Percentiles rank a stretch among this genome's conserved stretches.
Evolutionary conservation across 2,797 vertebrate species (phyloP).

Genomic region (Pygocentrus nattereri): DNA sequence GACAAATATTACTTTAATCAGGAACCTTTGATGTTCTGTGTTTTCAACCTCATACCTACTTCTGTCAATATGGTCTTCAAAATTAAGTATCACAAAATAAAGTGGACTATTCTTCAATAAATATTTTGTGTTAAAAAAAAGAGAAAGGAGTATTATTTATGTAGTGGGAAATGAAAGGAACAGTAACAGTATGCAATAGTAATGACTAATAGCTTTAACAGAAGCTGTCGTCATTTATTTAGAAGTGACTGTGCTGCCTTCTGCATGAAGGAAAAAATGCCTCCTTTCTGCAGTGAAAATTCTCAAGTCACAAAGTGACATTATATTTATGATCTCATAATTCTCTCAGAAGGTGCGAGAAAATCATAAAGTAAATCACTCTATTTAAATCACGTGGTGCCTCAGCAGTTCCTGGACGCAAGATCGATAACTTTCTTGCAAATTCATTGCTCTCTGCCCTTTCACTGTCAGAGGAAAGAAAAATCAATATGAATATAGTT

Average conservation of each 20-base stretch:
- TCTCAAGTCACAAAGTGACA: constrained; percentile 20
- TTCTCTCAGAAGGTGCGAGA: constrained; percentile 53
- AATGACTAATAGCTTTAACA: neutral
- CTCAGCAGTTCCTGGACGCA: constrained; percentile 55
- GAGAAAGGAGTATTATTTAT: neutral
- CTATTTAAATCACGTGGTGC: constrained; percentile 52
- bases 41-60: neutral
- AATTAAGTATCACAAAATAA: too few species aligned
- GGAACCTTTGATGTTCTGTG: neutral
- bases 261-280: constrained; percentile 31
- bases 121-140: too few species aligned
- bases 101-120: too few species aligned
- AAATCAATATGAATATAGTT: constrained; percentile 56
- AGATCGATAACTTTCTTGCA: constrained; percentile 61
- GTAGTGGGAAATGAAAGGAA: neutral
- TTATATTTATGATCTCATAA: constrained; percentile 41
- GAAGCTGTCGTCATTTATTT: constrained; percentile 19
- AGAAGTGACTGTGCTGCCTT: constrained; percentile 1
- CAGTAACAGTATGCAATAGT: neutral
- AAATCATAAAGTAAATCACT: constrained; percentile 57
- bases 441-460: constrained; percentile 48
- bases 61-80: neutral
- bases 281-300: constrained; percentile 21
- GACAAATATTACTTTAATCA: neutral
- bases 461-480: constrained; percentile 60